Base-by-base conservation (phyloP, 2,888 invertebrate species). In the Drosophila differens region DNA sequence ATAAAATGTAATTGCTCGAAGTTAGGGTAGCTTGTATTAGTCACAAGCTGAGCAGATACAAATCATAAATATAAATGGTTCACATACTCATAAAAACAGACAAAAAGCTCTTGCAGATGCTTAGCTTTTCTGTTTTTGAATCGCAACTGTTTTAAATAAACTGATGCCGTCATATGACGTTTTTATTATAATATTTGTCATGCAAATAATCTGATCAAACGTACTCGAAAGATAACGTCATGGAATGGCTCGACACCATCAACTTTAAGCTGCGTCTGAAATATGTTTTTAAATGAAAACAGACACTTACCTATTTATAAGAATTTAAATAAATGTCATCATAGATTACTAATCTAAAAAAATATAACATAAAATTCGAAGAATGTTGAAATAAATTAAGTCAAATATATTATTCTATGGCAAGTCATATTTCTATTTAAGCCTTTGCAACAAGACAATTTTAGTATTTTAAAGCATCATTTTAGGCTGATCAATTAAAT, bases 111-210 rank as follows among this genome's bases (percentile, higher is more conserved):
- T 4, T 22, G 22, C 28, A 33, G 1, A 9, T 9, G 39, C 32
- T 4, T n/a, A 44, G 44, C 49, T 62, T 51, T 69, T 16, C 30
- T 35, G 49, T 16, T n/a, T 32, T 41, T 32, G 33, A 28, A 54
- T 53, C 47, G 41, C 35, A 55, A 37, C 41, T 39, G 41, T 55
- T 41, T 52, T 52, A 32, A 25, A 55, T 49, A 70, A 37, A 64
- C 1, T 70, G 53, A 51, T 75, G 69, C 39, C 80, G 77, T 86
- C 83, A 84, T 73, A 63, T 67, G 71, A 58, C 76, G 58, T 39
- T 71, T 73, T 76, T 71, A 70, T 66, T 51, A 28, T 55, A 57
- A 10, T 16, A 32, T 69, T 58, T 76, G 73, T 83, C 79, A 83
- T 71, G 3, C 53, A 28, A 37, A 33, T 22, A 33, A 19, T 16